phyloP scores from a whole-genome alignment of 2,888 invertebrate genomes.

The Coecobrya sp. region DNA sequence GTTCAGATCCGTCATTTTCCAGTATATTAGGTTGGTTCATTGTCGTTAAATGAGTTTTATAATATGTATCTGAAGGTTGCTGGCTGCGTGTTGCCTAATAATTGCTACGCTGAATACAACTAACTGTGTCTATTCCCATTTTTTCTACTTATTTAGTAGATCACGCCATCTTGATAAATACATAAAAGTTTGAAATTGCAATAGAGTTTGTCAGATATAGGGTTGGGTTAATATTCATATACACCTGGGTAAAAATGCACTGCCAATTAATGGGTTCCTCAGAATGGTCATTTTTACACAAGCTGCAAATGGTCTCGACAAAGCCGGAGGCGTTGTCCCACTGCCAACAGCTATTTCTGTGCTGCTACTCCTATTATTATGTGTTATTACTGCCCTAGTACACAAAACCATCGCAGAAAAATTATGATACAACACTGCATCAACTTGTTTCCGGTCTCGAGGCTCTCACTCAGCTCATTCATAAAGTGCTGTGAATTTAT shows the following conservation, averaged over 20 bases:
- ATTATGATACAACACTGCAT: constrained; percentile 25
- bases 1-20: neutral
- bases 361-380: neutral
- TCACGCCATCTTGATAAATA: neutral
- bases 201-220: neutral
- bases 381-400: constrained; percentile 21
- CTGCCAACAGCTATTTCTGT: neutral
- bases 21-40: neutral
- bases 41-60: neutral
- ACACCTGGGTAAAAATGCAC: neutral
- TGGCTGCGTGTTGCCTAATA: neutral
- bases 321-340: constrained; percentile 56
- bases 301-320: neutral
- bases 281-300: neutral
- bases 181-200: neutral
- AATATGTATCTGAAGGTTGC: neutral
- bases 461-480: constrained; percentile 11
- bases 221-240: neutral
- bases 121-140: neutral
- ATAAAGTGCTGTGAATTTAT: constrained; percentile 37
- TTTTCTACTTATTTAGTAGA: neutral
- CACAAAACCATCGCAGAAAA: neutral
- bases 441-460: constrained; percentile 9
- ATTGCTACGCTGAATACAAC: neutral
- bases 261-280: constrained; percentile 10